Evolutionary conservation across 2,888 invertebrate species (phyloP), one percentile per base, ranked within the genome.

Genomic region (Clitarchus hookeri): DNA sequence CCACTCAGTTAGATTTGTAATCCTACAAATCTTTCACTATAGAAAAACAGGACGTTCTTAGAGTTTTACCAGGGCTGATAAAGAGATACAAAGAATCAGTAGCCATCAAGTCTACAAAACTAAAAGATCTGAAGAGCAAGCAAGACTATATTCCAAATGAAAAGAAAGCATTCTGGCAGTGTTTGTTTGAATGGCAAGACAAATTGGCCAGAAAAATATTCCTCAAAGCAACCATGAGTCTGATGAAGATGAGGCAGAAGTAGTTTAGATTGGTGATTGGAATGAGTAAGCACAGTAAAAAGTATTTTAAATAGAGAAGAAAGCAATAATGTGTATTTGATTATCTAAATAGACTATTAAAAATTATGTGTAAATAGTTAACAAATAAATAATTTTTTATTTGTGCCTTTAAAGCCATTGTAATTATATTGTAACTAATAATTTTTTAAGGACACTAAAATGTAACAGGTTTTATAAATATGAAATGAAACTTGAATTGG

Each of bases 111-210:
- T 79, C 79, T 79, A 13, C 79, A 25, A 79, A 79, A 79, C 79
- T 79, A 25, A 79, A 25, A 27, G 79, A 25, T 27, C 79, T 79
- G 79, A 79, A 79, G 79, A 79, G 79, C 25, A 11, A 79, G 79
- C 12, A n/a, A 79, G 79, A 79, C 79, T 79, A 79, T n/a, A 79
- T 79, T 79, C 79, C 79, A n/a, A 1, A 79, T 79, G 79, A 79
- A 79, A 79, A 79, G 79, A 23, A 12, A 4, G 36, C 36, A n/a
- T 9, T 79, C 9, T 79, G n/a, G 79, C 79, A 79, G 25, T 79
- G 9, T 3, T 79, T 79, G 12, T 79, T 79, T 79, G 25, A 79
- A n/a, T 23, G 6, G 25, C 27, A 27, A 25, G 79, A 79, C 79
- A 79, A 79, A 79, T 13, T 79, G 26, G 79, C 16, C 79, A 79